Evolutionary conservation across 2,113 vertebrate species (phyloP).

Genomic region (Coracopsis vasa): DNA sequence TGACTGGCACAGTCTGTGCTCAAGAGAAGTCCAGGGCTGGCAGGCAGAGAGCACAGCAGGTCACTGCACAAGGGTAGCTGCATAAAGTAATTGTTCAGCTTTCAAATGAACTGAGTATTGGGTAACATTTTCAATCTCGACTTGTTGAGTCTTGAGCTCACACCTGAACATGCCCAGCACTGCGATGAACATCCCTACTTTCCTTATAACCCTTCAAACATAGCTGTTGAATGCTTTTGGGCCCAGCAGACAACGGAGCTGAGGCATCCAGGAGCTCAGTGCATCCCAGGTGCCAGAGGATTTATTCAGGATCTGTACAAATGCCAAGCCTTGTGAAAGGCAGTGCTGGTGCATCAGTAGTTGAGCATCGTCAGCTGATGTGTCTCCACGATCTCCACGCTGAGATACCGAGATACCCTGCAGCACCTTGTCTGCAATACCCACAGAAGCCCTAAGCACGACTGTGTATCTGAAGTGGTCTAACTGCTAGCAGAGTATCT

Average conservation of each 20-base stretch:
- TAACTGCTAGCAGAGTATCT: neutral
- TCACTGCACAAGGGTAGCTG: neutral
- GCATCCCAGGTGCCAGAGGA: neutral
- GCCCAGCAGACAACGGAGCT: neutral
- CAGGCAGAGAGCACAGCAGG: neutral
- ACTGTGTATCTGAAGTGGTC: accelerated
- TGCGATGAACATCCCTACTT: neutral
- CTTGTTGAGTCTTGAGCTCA: neutral
- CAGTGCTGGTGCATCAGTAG: neutral
- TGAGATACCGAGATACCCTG: neutral
- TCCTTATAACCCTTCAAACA: neutral
- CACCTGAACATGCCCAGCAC: neutral
- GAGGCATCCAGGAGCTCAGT: neutral
- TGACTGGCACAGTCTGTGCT: neutral
- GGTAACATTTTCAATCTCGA: neutral
- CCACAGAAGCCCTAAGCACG: neutral
- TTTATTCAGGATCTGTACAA: neutral
- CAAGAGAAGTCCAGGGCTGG: neutral
- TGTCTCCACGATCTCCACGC: accelerated
- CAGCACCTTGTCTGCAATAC: neutral
- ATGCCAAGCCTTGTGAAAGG: neutral
- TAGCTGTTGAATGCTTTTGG: neutral
- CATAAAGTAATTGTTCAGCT: neutral
- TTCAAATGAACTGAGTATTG: neutral
- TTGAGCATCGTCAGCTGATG: accelerated